Evolutionary conservation across 2,797 vertebrate species (phyloP), one percentile per base, ranked within the genome.

Genomic region (Mormyrops boulengeri): DNA sequence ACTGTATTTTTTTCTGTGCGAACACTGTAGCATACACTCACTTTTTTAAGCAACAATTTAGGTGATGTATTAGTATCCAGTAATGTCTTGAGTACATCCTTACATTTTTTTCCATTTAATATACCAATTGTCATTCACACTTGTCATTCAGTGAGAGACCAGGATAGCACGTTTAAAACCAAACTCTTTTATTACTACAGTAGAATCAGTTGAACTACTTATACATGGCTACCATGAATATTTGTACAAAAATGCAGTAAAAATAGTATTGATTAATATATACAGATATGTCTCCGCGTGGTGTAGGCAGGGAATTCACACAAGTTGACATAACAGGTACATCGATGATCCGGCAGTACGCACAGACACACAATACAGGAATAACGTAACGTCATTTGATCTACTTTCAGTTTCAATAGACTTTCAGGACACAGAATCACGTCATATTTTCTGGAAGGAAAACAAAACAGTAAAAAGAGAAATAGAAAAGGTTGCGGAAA

Each of bases 211-310:
- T 94, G 91, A 93, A 94, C 94, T 93, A 95, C 94, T 93, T 92
- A 92, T 95, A 95, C 93, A 95, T 94, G 92, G 93, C 94, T 95
- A 95, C 95, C 93, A 94, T 95, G 95, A 94, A 92, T 95, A 95
- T 94, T 95, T 94, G 94, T 96, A 96, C 95, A 95, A 95, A 95
- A 95, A 94, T 90, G 94, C 94, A 95, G 92, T 95, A 95, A 95
- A 95, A 96, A 94, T 95, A 95, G 93, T 94, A 94, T 94, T 94
- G 94, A 94, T 95, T 93, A 94, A 91, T 96, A 95, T 95, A 92
- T 95, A 95, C 94, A 96, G 94, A 95, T 95, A 95, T 94, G 94
- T 95, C 93, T 94, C 93, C 92, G 91, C 91, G 26, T 93, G 22
- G 92, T 93, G 93, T 94, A 93, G 93, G 93, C 93, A 94, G 93